A percentile compares a stretch with the other conserved stretches of the same genome.
Evolutionary conservation across 2,888 invertebrate species (phyloP).

Genomic region (Chrysolina oricalcia): DNA sequence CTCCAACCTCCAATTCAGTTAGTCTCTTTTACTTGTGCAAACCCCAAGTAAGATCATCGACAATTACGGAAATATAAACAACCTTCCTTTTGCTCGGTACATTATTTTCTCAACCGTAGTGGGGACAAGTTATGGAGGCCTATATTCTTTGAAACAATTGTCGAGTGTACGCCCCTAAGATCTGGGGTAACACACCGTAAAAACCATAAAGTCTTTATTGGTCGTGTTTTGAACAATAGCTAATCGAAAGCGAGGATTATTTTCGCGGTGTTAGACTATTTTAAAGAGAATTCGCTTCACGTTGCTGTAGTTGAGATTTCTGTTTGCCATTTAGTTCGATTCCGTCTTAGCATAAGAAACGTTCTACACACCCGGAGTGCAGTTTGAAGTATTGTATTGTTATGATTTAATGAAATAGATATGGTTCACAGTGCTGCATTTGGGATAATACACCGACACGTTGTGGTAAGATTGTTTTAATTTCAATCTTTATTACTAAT

Average conservation of each 20-base stretch:
- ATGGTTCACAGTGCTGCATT: constrained; percentile 43
- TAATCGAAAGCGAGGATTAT: constrained; percentile 36
- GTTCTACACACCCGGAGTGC: constrained; percentile 34
- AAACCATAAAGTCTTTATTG: constrained; percentile 39
- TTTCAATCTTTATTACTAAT: constrained; percentile 30
- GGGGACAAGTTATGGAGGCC: constrained; percentile 21
- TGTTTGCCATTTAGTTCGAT: constrained; percentile 44
- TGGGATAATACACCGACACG: constrained; percentile 41
- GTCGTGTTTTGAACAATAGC: constrained; percentile 45
- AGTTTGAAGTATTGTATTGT: constrained; percentile 37
- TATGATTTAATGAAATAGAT: constrained; percentile 38
- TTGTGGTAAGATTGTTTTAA: constrained; percentile 44
- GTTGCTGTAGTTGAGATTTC: constrained; percentile 33
- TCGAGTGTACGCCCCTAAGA: constrained; percentile 15
- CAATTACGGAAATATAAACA: constrained; percentile 42
- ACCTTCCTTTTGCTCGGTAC: constrained; percentile 23
- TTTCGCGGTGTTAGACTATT: constrained; percentile 43
- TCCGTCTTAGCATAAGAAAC: constrained; percentile 39
- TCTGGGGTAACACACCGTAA: constrained; percentile 33
- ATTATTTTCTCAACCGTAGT: constrained; percentile 21
- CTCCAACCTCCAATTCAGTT: constrained; percentile 55
- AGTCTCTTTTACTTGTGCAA: constrained; percentile 54
- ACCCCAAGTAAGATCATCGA: constrained; percentile 48
- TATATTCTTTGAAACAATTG: constrained; percentile 25
- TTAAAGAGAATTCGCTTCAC: constrained; percentile 37